Percentiles rank a stretch among this genome's conserved stretches.
These are phyloP conservation scores for Candoia aspera DNA, from an alignment of 2,113 vertebrate species.

Conservation along the genomic window DNA sequence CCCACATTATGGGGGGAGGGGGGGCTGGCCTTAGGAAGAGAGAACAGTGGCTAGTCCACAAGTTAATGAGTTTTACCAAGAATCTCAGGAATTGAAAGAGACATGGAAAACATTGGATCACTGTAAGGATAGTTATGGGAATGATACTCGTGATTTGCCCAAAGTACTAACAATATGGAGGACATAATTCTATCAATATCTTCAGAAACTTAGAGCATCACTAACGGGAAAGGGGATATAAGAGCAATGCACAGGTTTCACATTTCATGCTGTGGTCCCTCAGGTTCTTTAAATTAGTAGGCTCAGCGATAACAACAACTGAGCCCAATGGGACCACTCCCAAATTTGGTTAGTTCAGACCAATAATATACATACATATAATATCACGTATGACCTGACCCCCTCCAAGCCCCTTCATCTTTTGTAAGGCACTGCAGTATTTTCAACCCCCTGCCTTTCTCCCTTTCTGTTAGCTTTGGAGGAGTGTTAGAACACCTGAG, in stretches of 20 bases:
- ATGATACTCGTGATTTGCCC: background rate
- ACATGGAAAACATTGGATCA: background rate
- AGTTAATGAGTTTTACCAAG: background rate
- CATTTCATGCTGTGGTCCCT: background rate
- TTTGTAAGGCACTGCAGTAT: background rate
- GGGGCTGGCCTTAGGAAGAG: background rate
- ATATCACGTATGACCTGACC: background rate
- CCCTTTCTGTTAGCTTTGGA: background rate
- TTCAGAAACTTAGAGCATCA: background rate
- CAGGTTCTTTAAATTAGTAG: too few species aligned
- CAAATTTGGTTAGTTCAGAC: background rate
- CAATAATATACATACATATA: background rate
- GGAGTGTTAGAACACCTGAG: background rate
- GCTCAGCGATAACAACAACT: background rate
- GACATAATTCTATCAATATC: too few species aligned
- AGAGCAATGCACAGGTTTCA: background rate
- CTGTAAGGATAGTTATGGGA: background rate
- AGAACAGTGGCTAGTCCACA: background rate
- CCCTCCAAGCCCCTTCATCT: background rate
- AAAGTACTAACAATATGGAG: background rate
- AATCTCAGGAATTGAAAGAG: too few species aligned
- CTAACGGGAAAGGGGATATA: background rate
- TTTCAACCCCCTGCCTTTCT: background rate
- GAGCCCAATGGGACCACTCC: background rate
- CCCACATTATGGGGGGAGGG: background rate